A percentile compares a stretch with the other conserved stretches of the same genome.
These are phyloP conservation scores for Lepus americanus DNA, from an alignment of 2,113 vertebrate genomes.

Conservation along the genomic window DNA sequence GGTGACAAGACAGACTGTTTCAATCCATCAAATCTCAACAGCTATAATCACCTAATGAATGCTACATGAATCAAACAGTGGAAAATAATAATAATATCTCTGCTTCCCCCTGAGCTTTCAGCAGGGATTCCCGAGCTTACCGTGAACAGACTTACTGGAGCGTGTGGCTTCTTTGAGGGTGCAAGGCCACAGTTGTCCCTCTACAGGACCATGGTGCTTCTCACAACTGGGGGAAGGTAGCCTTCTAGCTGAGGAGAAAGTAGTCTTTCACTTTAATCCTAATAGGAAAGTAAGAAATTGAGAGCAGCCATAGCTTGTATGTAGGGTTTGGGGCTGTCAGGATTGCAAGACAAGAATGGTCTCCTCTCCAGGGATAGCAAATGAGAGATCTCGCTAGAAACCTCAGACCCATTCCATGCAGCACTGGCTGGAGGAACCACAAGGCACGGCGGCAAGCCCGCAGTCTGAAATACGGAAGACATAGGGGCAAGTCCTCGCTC, in stretches of 20 bases:
- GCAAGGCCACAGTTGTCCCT: not conserved
- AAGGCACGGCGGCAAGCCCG: not conserved
- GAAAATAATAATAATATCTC: slow-evolving; percentile 75
- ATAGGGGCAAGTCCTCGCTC: not conserved
- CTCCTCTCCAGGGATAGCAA: not conserved
- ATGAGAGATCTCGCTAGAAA: not conserved
- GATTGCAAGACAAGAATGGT: not conserved
- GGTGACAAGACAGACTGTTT: slow-evolving; percentile 50
- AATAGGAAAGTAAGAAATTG: not conserved
- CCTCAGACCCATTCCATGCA: not conserved
- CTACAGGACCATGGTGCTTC: not conserved
- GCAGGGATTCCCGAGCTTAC: slow-evolving; percentile 31
- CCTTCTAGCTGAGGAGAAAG: not conserved
- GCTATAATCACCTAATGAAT: slow-evolving; percentile 69
- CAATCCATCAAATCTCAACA: slow-evolving; percentile 71
- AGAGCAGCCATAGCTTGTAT: not conserved
- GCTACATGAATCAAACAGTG: slow-evolving; percentile 62
- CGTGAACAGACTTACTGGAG: not conserved
- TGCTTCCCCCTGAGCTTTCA: slow-evolving; percentile 37
- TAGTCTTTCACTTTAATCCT: slow-evolving; percentile 3
- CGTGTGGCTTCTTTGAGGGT: not conserved
- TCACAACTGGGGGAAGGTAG: not conserved
- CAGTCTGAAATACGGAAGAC: not conserved
- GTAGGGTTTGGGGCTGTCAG: not conserved
- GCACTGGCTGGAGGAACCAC: not conserved